These are phyloP conservation scores for Gymnodraco acuticeps DNA, from an alignment of 2,797 vertebrate species.

Conservation along the genomic window DNA sequence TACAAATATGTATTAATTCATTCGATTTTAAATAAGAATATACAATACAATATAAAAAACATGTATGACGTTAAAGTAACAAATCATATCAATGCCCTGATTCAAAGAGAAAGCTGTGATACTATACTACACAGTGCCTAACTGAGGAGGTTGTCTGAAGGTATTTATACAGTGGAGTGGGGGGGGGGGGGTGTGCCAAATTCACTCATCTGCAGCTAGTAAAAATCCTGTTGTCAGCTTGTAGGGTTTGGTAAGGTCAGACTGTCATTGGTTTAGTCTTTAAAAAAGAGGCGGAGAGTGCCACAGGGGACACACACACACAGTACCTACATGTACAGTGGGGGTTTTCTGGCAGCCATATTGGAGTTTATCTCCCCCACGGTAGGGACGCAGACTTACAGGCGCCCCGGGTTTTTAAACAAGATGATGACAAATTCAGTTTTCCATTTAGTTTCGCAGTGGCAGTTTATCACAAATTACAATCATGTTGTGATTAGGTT, in stretches of 20 bases:
- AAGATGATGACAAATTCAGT: slow-evolving; percentile 33
- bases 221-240: slow-evolving; percentile 66
- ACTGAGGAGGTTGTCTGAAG: slow-evolving; percentile 58
- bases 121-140: slow-evolving; percentile 19
- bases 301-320: slow-evolving; percentile 37
- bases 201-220: slow-evolving; percentile 40
- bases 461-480: slow-evolving; percentile 42
- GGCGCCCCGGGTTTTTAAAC: slow-evolving; percentile 49
- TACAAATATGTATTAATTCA: too few species aligned
- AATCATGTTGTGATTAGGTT: slow-evolving; percentile 40
- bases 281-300: slow-evolving; percentile 31
- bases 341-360: slow-evolving; percentile 39
- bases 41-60: too few species aligned
- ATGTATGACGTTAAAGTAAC: too few species aligned
- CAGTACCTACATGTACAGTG: slow-evolving; percentile 47
- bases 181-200: slow-evolving; percentile 52
- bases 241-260: slow-evolving; percentile 55
- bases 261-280: slow-evolving; percentile 45
- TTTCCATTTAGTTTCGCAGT: slow-evolving; percentile 32
- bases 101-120: slow-evolving; percentile 37
- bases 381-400: slow-evolving; percentile 18
- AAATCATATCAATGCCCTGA: slow-evolving; percentile 25
- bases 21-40: too few species aligned
- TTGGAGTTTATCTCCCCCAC: slow-evolving; percentile 46
- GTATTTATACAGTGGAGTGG: slow-evolving; percentile 56